Base-by-base conservation (phyloP, 2,113 vertebrate species). In the Arvicanthis niloticus region DNA sequence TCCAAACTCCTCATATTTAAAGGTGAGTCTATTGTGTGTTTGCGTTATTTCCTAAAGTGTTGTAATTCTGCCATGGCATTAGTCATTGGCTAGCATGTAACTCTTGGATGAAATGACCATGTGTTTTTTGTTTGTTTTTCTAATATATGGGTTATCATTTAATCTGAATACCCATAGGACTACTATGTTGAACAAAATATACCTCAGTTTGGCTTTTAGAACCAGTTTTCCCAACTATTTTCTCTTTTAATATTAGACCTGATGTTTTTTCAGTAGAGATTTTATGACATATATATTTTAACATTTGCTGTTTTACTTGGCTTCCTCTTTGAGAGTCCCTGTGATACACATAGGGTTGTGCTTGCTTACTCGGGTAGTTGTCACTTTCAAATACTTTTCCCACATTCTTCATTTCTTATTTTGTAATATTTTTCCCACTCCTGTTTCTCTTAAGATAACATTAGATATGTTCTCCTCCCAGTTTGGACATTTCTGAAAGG, bases 191-290 rank as follows among this genome's bases (percentile, higher is more conserved):
- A 80, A 37, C 58, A 42, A 56, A 67, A 45, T 84, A 42, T 84
- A 11, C 86, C 62, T 86, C 21, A 81, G 3, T 81, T 72, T 93
- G 72, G 19, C 56, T 62, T 95, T 42, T 31, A 1, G 19, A 22
- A 22, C 37, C 4, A n/a, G 40, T 24, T 95, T 97, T 84, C 19
- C 62, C 29, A 94, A 93, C 34, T 91, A 76, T 53, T 85, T 92
- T 94, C 58, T 56, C 51, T 48, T 60, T 87, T 77, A 67, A 42
- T 77, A 67, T 53, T 22, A 37, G 21, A 7, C 60, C 31, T 77
- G 31, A 37, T 70, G 7, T 70, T 88, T 56, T 56, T 70, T 85
- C 34, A 85, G 37, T 15, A 78, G 84, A 51, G 6, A 70, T 80
- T 68, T 91, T 75, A 45, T 91, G 37, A 91, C n/a, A 45, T 0